Conservation (phyloP, 2,888 invertebrate genomes). For the Ferrisia virgata region DNA sequence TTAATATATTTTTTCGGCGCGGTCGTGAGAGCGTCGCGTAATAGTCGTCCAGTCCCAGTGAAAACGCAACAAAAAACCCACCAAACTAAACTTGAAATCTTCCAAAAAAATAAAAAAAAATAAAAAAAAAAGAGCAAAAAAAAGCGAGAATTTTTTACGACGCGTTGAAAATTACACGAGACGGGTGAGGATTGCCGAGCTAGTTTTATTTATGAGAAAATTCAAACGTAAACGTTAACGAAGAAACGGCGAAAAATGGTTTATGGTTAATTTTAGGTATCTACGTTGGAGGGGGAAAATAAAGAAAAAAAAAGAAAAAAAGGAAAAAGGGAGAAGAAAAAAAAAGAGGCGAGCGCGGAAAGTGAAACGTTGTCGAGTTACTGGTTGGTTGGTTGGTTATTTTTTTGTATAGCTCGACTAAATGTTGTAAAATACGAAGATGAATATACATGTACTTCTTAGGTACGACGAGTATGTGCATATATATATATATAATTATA, state of each 20-base stretch:
- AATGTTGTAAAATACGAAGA: neutral
- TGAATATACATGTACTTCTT: no score
- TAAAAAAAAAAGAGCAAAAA: neutral
- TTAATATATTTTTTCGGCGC: neutral
- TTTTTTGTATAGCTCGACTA: neutral
- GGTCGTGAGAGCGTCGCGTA: no score
- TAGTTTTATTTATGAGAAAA: neutral
- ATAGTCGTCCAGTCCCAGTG: neutral
- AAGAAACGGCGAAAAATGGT: neutral
- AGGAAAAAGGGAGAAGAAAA: neutral
- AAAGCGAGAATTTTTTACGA: neutral
- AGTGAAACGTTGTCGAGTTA: neutral
- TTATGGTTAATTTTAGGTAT: neutral
- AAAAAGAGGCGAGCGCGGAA: neutral
- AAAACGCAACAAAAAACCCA: neutral
- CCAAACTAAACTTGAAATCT: no score
- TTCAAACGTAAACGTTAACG: neutral
- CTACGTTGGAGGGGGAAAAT: neutral
- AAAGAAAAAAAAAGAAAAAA: neutral
- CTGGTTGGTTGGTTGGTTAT: neutral
- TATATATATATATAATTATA: no score
- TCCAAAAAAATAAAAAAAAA: no score
- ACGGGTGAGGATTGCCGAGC: neutral
- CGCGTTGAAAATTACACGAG: neutral
- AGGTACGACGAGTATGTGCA: no score